Conservation (phyloP, 1,140 invertebrate species). For the Pseudomyrmex dendroicus region DNA sequence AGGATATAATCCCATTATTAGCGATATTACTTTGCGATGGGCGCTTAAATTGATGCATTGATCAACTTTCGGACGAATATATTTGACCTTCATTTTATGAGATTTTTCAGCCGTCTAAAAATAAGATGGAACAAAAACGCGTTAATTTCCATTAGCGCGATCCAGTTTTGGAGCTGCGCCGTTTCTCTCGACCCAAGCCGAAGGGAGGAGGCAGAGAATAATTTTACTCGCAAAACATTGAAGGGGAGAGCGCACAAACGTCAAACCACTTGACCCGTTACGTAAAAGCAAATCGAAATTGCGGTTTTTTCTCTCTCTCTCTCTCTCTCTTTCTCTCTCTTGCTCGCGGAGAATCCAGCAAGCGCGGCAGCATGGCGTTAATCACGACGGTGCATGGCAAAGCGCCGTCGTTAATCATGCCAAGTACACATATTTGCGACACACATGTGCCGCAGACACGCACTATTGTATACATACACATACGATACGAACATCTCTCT, state of each 20-base stretch:
- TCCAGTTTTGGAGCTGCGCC: neutral
- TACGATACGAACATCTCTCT: too few species aligned
- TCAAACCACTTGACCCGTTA: conserved; percentile 17
- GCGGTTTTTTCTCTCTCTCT: neutral
- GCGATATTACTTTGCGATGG: too few species aligned
- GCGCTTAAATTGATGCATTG: too few species aligned
- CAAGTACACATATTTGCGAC: conserved; percentile 29
- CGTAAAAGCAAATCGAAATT: conserved; percentile 22
- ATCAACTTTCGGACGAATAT: too few species aligned
- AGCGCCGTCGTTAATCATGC: conserved; percentile 45
- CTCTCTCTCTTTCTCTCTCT: neutral
- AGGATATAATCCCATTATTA: too few species aligned
- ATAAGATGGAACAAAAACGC: neutral
- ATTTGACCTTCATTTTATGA: too few species aligned
- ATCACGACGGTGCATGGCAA: neutral
- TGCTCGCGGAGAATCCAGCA: conserved; percentile 1
- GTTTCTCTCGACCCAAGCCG: neutral
- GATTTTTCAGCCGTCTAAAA: neutral
- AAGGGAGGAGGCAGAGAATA: neutral
- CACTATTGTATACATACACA: neutral
- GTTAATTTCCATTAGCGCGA: neutral
- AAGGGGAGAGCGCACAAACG: neutral
- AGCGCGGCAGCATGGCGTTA: conserved; percentile 28
- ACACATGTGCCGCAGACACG: conserved; percentile 1
- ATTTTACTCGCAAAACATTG: conserved; percentile 6